phyloP scores from a whole-genome alignment of 2,113 vertebrate genomes.

The Pogona vitticeps region DNA sequence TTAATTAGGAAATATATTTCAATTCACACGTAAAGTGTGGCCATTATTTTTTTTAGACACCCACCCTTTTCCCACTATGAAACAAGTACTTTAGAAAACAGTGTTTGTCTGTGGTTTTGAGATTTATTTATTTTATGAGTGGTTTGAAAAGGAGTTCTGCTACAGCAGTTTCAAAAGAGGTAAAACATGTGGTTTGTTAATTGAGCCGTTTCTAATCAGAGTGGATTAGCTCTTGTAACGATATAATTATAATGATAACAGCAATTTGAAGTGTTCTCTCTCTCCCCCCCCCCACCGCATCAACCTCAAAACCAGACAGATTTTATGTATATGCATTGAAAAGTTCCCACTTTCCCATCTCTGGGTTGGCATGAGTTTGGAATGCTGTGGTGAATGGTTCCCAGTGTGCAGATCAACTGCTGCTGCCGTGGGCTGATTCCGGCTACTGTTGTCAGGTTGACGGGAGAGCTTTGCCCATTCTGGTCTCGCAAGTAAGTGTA shows the following conservation, averaged over 20 bases:
- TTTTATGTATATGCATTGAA: constrained; percentile 55
- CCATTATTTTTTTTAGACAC: not conserved
- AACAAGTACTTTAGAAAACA: constrained; percentile 50
- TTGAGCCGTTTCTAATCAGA: constrained; percentile 72
- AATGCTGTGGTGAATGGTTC: not conserved
- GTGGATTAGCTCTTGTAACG: constrained; percentile 66
- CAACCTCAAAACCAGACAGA: constrained; percentile 49
- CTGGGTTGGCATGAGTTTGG: constrained; percentile 10
- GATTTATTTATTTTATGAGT: constrained; percentile 44
- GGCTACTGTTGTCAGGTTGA: not conserved
- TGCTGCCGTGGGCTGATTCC: not conserved
- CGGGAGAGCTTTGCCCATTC: not conserved
- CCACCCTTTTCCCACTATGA: constrained; percentile 43
- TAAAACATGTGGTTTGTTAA: constrained; percentile 74
- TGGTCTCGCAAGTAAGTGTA: not conserved
- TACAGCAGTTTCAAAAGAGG: constrained; percentile 68
- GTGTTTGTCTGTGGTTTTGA: constrained; percentile 70
- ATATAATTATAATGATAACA: constrained; percentile 64
- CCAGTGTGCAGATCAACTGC: not conserved
- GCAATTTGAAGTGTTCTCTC: constrained; percentile 70
- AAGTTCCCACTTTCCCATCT: constrained; percentile 28
- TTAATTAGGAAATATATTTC: constrained; percentile 54
- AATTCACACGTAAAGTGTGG: constrained; percentile 24
- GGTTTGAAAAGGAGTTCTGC: constrained; percentile 65
- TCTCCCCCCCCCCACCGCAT: too few species aligned